Evolutionary conservation across 2,888 invertebrate genomes (phyloP).

Genomic region (Standfussiana lucernea): DNA sequence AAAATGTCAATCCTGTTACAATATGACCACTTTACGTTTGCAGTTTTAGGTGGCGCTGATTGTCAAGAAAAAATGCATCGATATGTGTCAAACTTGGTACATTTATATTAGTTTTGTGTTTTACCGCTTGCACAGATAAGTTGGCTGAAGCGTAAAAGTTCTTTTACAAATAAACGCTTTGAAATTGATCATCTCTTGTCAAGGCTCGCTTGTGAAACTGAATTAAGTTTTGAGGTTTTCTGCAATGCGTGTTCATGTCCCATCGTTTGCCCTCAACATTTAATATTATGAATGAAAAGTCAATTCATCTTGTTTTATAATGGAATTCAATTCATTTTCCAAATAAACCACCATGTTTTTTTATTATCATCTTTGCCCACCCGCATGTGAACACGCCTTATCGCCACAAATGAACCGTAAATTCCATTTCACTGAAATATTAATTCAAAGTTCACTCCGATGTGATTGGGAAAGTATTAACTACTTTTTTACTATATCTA

Average conservation of each 20-base stretch:
- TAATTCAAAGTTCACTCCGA: constrained; percentile 53
- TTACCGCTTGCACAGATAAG: not conserved
- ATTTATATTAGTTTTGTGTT: not conserved
- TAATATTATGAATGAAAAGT: not conserved
- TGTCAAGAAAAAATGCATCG: no score
- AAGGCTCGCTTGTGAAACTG: not conserved
- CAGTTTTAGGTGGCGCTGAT: not conserved
- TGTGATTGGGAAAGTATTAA: constrained; percentile 46
- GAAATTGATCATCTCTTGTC: not conserved
- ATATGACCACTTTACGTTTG: no score
- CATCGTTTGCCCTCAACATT: not conserved
- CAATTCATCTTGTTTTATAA: not conserved
- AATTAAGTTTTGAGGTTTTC: not conserved
- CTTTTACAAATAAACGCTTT: not conserved
- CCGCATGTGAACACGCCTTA: constrained; percentile 53
- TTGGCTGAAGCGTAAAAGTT: not conserved
- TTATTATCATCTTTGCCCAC: constrained; percentile 24
- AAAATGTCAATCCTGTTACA: no score
- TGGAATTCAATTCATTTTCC: not conserved
- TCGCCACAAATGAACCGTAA: constrained; percentile 55
- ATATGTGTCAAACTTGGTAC: not conserved
- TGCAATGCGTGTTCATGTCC: no score
- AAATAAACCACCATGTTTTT: constrained; percentile 33
- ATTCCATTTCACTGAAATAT: constrained; percentile 59
- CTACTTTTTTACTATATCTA: constrained; percentile 30